Evolutionary conservation across 2,113 vertebrate species (phyloP).

Genomic region (Perccottus glenii): DNA sequence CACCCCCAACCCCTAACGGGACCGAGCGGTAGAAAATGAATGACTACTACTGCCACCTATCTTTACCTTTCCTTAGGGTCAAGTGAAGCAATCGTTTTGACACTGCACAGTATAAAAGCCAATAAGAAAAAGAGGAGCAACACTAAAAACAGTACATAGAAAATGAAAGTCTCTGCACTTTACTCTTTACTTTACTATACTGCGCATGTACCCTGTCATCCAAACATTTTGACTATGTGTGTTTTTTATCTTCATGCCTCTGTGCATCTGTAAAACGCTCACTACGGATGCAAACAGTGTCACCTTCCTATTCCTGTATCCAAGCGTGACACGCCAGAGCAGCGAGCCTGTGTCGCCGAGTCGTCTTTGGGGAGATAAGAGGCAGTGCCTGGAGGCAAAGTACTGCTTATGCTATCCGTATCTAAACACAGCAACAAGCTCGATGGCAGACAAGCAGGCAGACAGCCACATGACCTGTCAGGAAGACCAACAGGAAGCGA

Average conservation of each 20-base stretch:
- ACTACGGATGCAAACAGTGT: slow-evolving; percentile 1
- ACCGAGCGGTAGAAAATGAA: no score
- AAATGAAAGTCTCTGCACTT: neutral
- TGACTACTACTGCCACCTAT: no score
- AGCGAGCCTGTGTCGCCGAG: neutral
- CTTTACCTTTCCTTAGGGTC: neutral
- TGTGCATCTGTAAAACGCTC: slow-evolving; percentile 8
- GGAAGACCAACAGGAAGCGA: slow-evolving; percentile 14
- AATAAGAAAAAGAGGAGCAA: neutral
- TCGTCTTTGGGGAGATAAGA: slow-evolving; percentile 43
- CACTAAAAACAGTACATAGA: neutral
- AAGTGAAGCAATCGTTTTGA: neutral
- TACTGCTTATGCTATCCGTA: slow-evolving; percentile 42
- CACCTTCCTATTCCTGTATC: slow-evolving; percentile 7
- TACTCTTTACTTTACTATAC: no score
- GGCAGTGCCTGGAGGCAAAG: slow-evolving; percentile 26
- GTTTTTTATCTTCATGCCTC: neutral
- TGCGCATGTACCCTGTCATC: slow-evolving; percentile 1
- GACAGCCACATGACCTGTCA: slow-evolving; percentile 30
- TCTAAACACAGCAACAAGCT: slow-evolving; percentile 32
- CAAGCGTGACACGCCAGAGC: slow-evolving; percentile 7
- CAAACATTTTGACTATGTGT: neutral
- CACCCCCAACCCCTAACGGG: no score
- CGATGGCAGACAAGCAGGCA: slow-evolving; percentile 15
- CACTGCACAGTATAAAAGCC: neutral